Percentiles rank a stretch among this genome's conserved stretches.
phyloP scores from a whole-genome alignment of 2,888 invertebrate genomes.

The Danaus chrysippus region DNA sequence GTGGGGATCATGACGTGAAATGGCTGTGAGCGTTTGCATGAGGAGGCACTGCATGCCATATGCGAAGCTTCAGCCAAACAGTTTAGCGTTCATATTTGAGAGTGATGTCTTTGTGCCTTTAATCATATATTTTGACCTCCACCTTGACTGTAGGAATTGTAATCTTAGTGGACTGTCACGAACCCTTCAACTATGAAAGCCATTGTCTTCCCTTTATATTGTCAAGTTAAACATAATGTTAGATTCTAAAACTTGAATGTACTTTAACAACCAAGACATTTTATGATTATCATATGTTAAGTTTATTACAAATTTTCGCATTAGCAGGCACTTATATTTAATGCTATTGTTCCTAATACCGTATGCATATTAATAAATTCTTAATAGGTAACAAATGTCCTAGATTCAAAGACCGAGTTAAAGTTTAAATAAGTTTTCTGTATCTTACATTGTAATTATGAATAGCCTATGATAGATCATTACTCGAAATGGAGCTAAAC shows the following conservation, averaged over 20 bases:
- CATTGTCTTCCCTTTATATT: constrained; percentile 28
- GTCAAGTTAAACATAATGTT: constrained; percentile 21
- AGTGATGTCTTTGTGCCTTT: constrained; percentile 16
- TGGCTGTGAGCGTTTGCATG: constrained; percentile 27
- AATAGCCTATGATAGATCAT: constrained; percentile 5
- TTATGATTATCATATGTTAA: neutral
- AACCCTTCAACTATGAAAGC: constrained; percentile 27
- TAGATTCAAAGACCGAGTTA: neutral
- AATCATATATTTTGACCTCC: constrained; percentile 30
- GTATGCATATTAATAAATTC: neutral
- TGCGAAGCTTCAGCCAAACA: constrained; percentile 18
- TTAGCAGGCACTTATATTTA: neutral
- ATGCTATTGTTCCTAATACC: no score
- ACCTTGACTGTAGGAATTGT: constrained; percentile 23
- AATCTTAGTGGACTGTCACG: constrained; percentile 32
- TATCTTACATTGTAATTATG: constrained; percentile 8
- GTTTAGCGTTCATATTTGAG: constrained; percentile 26
- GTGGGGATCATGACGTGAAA: constrained; percentile 32
- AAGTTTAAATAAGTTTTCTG: constrained; percentile 2
- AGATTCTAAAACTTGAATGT: neutral
- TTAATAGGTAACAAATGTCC: neutral
- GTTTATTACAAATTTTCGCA: neutral
- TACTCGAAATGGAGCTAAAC: constrained; percentile 15
- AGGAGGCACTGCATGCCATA: constrained; percentile 28
- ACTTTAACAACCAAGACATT: neutral